These are phyloP conservation scores for Pecten maximus DNA, from an alignment of 2,888 invertebrate species.

Conservation along the genomic window DNA sequence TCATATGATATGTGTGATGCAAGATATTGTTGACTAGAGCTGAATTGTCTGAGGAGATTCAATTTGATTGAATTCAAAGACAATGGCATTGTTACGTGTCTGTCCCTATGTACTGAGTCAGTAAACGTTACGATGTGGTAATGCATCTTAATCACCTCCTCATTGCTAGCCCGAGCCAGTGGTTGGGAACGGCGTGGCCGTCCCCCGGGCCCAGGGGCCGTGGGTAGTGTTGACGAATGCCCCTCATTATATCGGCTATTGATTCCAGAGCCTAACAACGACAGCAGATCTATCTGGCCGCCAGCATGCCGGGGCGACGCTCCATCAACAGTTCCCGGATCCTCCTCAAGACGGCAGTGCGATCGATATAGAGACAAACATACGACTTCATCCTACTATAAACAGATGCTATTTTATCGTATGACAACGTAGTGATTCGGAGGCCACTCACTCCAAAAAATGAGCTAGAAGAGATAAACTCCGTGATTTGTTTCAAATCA, in stretches of 20 bases:
- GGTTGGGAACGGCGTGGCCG: slow-evolving; percentile 21
- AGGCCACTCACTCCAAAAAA: not conserved
- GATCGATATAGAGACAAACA: slow-evolving; percentile 10
- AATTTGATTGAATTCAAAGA: not conserved
- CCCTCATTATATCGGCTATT: slow-evolving; percentile 32
- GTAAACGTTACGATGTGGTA: not conserved
- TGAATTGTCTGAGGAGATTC: not conserved
- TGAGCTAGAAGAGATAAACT: not conserved
- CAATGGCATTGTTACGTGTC: not conserved
- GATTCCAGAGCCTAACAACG: not conserved
- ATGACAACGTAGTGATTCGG: not conserved
- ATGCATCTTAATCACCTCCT: not conserved
- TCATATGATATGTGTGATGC: not conserved
- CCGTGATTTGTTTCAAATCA: not conserved
- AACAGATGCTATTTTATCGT: slow-evolving; percentile 25
- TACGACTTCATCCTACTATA: slow-evolving; percentile 18
- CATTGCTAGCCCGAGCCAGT: not conserved
- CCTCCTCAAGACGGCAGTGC: slow-evolving; percentile 29
- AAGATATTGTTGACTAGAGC: not conserved
- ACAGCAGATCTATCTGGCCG: slow-evolving; percentile 25
- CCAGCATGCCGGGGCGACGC: slow-evolving; percentile 30
- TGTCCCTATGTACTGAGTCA: not conserved
- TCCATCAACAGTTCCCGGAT: slow-evolving; percentile 13
- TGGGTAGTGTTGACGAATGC: slow-evolving; percentile 24
- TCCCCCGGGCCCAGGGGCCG: slow-evolving; percentile 11